These are phyloP conservation scores for Chaunax sp. DNA, from an alignment of 2,797 vertebrate species.

Conservation along the genomic window DNA sequence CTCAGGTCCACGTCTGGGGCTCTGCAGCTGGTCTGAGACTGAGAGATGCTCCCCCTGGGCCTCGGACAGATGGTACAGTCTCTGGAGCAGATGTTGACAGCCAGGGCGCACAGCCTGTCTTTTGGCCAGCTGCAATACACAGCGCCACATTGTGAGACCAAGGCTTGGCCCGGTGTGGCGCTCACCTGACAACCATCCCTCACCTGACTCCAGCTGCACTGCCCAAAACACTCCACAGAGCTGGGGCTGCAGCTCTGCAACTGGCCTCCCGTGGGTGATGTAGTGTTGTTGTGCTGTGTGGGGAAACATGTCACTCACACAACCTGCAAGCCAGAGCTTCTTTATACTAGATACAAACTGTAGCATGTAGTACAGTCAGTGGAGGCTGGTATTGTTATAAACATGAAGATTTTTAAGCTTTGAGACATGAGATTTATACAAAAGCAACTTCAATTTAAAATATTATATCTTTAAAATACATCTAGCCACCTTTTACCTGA, in stretches of 20 bases:
- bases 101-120: slow-evolving; percentile 77
- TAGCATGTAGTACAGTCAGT: not conserved
- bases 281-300: slow-evolving; percentile 42
- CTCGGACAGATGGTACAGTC: slow-evolving; percentile 79
- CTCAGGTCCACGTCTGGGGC: slow-evolving; percentile 70
- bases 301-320: slow-evolving; percentile 50
- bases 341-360: slow-evolving; percentile 14
- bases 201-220: slow-evolving; percentile 66
- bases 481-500: not conserved
- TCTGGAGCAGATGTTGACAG: slow-evolving; percentile 86
- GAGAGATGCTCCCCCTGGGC: slow-evolving; percentile 66
- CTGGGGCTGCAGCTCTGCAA: slow-evolving; percentile 45
- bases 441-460: not conserved
- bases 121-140: slow-evolving; percentile 73
- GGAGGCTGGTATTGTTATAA: not conserved
- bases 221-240: slow-evolving; percentile 39
- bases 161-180: slow-evolving; percentile 66
- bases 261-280: slow-evolving; percentile 47
- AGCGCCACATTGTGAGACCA: slow-evolving; percentile 53
- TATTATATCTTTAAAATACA: not conserved
- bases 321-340: slow-evolving; percentile 16
- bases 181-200: slow-evolving; percentile 77
- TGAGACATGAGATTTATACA: not conserved
- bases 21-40: slow-evolving; percentile 77
- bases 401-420: not conserved